phyloP scores from a whole-genome alignment of 2,888 invertebrate genomes.

The Drosophila ochracea region DNA sequence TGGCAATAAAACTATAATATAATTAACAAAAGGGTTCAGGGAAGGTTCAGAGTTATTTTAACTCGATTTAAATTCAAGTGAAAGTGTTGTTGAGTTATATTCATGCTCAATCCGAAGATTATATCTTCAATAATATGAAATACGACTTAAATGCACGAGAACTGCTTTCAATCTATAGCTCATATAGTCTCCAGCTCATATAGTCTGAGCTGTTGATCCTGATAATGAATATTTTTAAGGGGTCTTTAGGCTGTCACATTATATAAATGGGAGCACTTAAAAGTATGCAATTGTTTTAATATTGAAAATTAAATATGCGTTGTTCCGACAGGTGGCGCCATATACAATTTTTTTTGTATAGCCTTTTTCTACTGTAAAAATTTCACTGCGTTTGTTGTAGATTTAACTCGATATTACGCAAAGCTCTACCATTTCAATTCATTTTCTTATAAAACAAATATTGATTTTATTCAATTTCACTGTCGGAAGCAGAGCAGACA shows the following conservation, averaged over 20 bases:
- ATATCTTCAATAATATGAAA: neutral
- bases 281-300: neutral
- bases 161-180: neutral
- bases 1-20: too few species aligned
- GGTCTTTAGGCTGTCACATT: neutral
- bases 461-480: neutral
- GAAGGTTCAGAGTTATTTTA: neutral
- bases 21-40: neutral
- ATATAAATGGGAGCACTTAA: neutral
- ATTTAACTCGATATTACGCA: neutral
- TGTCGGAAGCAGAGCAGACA: neutral
- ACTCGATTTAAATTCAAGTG: neutral
- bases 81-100: neutral
- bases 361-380: neutral
- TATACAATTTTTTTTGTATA: rapidly evolving
- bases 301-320: neutral
- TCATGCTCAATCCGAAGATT: too few species aligned
- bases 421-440: neutral
- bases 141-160: neutral
- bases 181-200: neutral
- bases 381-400: neutral
- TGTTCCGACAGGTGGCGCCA: neutral
- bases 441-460: neutral
- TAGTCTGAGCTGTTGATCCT: neutral
- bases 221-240: neutral